Evolutionary conservation across 2,888 invertebrate species (phyloP), one percentile per base, ranked within the genome.

Genomic region (Melolontha melolontha): DNA sequence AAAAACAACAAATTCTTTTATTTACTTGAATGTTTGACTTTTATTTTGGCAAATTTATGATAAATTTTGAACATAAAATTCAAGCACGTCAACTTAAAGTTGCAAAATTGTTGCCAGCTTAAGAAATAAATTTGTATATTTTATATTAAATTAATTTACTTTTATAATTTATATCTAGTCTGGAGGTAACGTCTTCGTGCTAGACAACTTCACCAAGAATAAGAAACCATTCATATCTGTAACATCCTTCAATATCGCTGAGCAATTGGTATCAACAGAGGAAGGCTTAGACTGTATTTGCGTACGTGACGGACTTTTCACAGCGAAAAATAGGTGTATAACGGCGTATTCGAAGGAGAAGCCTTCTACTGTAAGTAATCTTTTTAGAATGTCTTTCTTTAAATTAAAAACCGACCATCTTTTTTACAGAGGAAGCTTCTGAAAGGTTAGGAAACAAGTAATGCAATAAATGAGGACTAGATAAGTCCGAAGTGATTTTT

Each of bases 101-200:
- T n/a, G n/a, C n/a, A n/a, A n/a, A n/a, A n/a, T n/a, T n/a, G n/a
- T n/a, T n/a, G n/a, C n/a, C n/a, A n/a, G n/a, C n/a, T n/a, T n/a
- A n/a, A n/a, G n/a, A n/a, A n/a, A n/a, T n/a, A n/a, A n/a, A n/a
- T n/a, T n/a, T n/a, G n/a, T n/a, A n/a, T n/a, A n/a, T n/a, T n/a
- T n/a, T n/a, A n/a, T 22, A 22, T 22, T 22, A 22, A 22, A 22
- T 4, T 22, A 22, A 22, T 22, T 22, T 22, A 22, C 40, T 1
- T 51, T 1, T 62, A 17, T 62, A 7, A 29, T 67, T 67, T 64
- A 5, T 69, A 80, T 80, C 1, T 82, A 91, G 90, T 84, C 86
- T 41, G 87, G 86, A 59, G 92, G 93, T 16, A 85, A 89, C 11
- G 86, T 90, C 8, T 90, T 92, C 83, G 89, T 90, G 6, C 82